Conservation (phyloP, 1,140 invertebrate genomes). For the Condylostylus longicornis region DNA sequence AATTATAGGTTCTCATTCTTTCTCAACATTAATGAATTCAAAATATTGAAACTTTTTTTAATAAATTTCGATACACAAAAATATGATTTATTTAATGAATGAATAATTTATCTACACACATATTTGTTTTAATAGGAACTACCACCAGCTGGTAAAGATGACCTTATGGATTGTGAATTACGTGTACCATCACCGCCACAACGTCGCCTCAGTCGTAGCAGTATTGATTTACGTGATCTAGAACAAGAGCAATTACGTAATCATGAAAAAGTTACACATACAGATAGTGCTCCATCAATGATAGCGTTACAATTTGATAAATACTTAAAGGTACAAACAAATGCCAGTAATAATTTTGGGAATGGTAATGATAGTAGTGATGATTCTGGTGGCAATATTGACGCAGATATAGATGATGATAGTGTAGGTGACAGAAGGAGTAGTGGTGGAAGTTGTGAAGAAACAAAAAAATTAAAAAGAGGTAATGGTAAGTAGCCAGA, state of each 20-base stretch:
- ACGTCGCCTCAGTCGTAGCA: slow-evolving; percentile 28
- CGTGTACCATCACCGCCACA: slow-evolving; percentile 29
- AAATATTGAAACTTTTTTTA: too few relatives aligned
- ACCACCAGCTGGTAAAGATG: slow-evolving; percentile 27
- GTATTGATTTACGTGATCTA: slow-evolving; percentile 30
- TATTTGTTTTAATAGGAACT: slow-evolving; percentile 17
- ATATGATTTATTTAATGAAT: not conserved
- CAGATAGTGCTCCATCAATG: slow-evolving; percentile 31
- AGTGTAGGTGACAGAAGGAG: too few relatives aligned
- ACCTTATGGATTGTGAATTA: slow-evolving; percentile 29
- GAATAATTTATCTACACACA: not conserved
- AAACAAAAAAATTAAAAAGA: too few relatives aligned
- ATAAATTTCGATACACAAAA: too few relatives aligned
- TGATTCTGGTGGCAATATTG: too few relatives aligned
- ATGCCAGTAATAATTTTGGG: too few relatives aligned
- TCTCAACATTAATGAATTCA: too few relatives aligned
- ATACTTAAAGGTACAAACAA: not conserved
- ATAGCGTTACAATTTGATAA: slow-evolving; percentile 20
- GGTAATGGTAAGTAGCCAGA: too few relatives aligned
- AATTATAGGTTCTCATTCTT: too few relatives aligned
- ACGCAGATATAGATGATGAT: too few relatives aligned
- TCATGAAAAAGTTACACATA: slow-evolving; percentile 31
- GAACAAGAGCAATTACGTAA: slow-evolving; percentile 31
- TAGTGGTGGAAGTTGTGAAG: too few relatives aligned
- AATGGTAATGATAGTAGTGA: too few relatives aligned